Base-by-base conservation (phyloP, 1,140 invertebrate species). In the Homarus americanus region DNA sequence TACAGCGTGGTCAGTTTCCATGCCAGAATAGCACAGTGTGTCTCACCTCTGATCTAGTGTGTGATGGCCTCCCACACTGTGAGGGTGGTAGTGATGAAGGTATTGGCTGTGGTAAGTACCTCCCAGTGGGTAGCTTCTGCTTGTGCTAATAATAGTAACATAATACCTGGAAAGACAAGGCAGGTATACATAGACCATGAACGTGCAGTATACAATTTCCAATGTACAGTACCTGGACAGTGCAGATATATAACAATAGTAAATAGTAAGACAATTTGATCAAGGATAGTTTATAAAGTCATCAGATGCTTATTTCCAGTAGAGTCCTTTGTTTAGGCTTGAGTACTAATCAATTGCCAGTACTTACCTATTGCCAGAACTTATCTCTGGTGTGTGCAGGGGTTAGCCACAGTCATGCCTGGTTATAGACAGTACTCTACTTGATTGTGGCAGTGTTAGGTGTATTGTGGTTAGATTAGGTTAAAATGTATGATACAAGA, bases 21-120 rank as follows among this genome's bases (percentile, higher is more conserved):
- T 87, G 85, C 53, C 7, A 34, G 15, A 20, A 53, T 24, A 44
- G 36, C 15, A 9, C 34, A 28, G 32, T 24, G 1, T 87, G 85
- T 12, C 85, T 78, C 20, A 24, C 1, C 5, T 24, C 4, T 40
- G 32, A 36, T 20, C 44, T 38, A 4, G 85, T 87, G 20, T 87
- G 85, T 58, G 44, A 87, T 63, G 85, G 85, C 40, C 10, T 1
- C 5, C 24, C 10, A 12, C 73, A 87, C 85, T 87, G 85, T 41
- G 9, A n/a, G 34, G 72, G 79, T 79, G 75, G 49, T 49, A 79
- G 75, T 41, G 85, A 87, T 78, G 85, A 87, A 49, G 85, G 85
- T 4, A 3, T 32, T 12, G 34, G 17, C 10, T 87, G 85, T 78
- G 85, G 85, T 87, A 3, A 78, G 73, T 87, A 63, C 66, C 7